Evolutionary conservation across 2,888 invertebrate genomes (phyloP), one percentile per base, ranked within the genome.

Genomic region (Antheraea assamensis): DNA sequence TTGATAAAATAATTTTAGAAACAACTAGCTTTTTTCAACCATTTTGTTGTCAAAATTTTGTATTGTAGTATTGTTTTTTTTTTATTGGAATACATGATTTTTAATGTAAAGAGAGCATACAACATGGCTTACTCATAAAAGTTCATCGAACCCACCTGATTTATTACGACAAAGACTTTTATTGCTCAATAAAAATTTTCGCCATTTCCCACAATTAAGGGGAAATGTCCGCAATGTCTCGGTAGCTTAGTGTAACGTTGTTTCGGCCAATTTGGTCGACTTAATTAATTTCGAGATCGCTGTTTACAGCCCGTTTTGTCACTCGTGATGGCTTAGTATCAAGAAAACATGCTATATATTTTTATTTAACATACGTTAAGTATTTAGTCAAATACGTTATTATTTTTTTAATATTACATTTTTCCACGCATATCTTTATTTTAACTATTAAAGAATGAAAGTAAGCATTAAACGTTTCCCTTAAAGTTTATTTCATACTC

Each of bases 161-260:
- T 93, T 91, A 92, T 90, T 89, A 87, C 89, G 84, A 86, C 84
- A 82, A 79, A 82, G 82, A 86, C 81, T 88, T 92, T 92, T 92
- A 93, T 86, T 81, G 84, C 83, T 79, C 86, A 80, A 91, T 92
- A 91, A 92, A 92, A 91, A 88, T 83, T 88, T 90, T 89, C 88
- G 87, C 88, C 87, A 88, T 90, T 91, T 89, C 87, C 87, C 81
- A 83, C 89, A 90, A 89, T 91, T 91, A 89, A 87, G 84, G 78
- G 82, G 78, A 82, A 80, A 82, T 80, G 77, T 81, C 79, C 78
- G 19, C 52, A 30, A 52, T 52, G 74, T 64, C 74, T 68, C 52
- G 68, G 74, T 71, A 74, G 73, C 80, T 78, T 77, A 79, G 79
- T 77, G 75, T 80, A 80, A 82, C 78, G 80, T 81, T 77, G 80